Conservation (phyloP, 2,797 vertebrate genomes). For the Mormyrus hasselquistii region DNA sequence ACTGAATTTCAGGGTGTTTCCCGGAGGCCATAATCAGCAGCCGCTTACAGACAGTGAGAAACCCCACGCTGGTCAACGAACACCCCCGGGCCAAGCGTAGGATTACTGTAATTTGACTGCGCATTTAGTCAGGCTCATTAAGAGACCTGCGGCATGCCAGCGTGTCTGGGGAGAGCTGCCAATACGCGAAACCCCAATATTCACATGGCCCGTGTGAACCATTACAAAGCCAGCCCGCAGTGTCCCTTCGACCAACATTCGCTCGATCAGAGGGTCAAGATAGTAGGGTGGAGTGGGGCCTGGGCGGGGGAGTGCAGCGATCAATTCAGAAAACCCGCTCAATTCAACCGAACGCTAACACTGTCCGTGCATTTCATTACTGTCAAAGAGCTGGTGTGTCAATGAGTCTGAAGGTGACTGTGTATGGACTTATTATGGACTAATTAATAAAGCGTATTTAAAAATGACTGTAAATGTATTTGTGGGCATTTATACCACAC, state of each 20-base stretch:
- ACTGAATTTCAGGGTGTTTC: not conserved
- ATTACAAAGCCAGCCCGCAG: not conserved
- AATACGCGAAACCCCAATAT: not conserved
- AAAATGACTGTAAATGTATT: not conserved
- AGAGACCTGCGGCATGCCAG: not conserved
- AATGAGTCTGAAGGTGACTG: not conserved
- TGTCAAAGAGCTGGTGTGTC: not conserved
- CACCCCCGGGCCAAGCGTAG: not conserved
- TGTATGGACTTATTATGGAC: not conserved
- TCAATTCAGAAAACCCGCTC: not conserved
- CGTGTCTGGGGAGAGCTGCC: not conserved
- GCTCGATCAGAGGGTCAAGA: not conserved
- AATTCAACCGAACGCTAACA: not conserved
- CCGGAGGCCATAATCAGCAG: not conserved
- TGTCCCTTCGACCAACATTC: not conserved
- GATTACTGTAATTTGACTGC: conserved; percentile 15
- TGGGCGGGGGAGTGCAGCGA: not conserved
- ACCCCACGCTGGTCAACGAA: not conserved
- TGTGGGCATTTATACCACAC: not conserved
- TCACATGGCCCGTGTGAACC: not conserved
- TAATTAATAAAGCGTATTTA: not conserved
- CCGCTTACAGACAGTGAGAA: not conserved
- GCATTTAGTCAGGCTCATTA: conserved; percentile 27
- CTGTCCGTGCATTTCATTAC: not conserved
- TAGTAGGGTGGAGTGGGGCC: not conserved